Base-by-base conservation (phyloP, 1,140 invertebrate genomes). In the Globodera ellingtonae region DNA sequence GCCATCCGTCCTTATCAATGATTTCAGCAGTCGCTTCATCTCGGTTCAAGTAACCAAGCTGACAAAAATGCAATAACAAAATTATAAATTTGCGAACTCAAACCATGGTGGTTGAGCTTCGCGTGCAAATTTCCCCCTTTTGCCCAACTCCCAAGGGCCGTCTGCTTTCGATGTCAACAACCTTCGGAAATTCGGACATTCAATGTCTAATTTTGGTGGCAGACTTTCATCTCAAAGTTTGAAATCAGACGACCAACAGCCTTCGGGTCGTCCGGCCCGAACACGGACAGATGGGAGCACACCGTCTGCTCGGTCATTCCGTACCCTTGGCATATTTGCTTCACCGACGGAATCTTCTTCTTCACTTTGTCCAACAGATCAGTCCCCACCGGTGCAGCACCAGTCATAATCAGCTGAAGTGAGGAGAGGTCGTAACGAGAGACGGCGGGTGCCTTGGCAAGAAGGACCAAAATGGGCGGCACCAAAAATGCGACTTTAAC, bases 1-100 rank as follows among this genome's bases (percentile, higher is more conserved):
- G 89, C 94, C 94, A 96, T 7, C 93, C 93, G 81, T 94, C 92
- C 0, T 91, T 86, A 46, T 92, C 91, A 21, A 95, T 90, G 2
- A 92, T 93, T 56, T 94, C 92, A 13, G 81, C 81, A 7, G 85
- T 86, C 35, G 78, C 76, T 47, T 89, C 50, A 5, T 72, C 84
- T 24, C 72, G 50, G 24, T 85, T 86, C 21, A 88, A 65, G 70
- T 86, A 86, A 15, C 85, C 85, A 52, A 87, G 56, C 75, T 77
- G 67, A 69, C 70, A 8, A 3, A 67, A 44, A 35, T 35, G 0
- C 3, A 35, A 35, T 35, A 35, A 35, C 35, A 15, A 66, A 56
- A 13, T 73, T 24, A n/a, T n/a, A 8, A 65, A 1, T 18, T 44
- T 3, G 35, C 35, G 0, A 66, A 66, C 21, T 76, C 10, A 18